These are phyloP conservation scores for Trematocara variabile DNA, from an alignment of 2,113 vertebrate species.

Conservation along the genomic window DNA sequence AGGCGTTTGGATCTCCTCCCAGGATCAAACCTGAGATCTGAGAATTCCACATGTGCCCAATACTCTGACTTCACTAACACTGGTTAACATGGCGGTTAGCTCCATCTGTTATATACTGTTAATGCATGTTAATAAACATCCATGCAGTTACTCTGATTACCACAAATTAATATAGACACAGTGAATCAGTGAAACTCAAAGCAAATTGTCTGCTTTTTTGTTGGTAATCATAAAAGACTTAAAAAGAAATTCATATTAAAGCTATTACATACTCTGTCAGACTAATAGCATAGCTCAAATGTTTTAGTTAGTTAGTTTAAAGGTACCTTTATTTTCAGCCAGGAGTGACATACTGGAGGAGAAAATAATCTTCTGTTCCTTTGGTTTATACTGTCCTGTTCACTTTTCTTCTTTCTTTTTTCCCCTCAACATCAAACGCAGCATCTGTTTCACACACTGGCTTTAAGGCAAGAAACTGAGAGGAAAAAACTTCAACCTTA, in stretches of 20 bases:
- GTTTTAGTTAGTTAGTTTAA: background rate
- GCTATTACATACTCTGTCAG: background rate
- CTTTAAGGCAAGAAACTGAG: background rate
- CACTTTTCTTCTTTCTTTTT: background rate
- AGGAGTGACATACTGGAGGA: background rate
- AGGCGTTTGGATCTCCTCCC: background rate
- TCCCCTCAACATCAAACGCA: background rate
- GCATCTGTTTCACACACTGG: background rate
- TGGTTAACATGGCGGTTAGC: background rate
- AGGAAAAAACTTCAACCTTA: constrained; percentile 13
- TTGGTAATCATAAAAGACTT: background rate
- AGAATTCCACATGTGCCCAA: background rate
- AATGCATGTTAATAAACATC: background rate
- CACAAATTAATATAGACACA: background rate
- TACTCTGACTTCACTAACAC: background rate
- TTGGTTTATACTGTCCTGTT: background rate
- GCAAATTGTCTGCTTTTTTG: background rate
- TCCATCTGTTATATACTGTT: background rate
- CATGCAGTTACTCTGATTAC: background rate
- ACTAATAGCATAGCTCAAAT: background rate
- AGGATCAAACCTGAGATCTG: background rate
- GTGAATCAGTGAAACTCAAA: background rate
- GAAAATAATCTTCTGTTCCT: background rate
- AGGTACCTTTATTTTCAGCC: background rate
- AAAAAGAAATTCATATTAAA: background rate